Evolutionary conservation across 2,888 invertebrate genomes (phyloP).

Genomic region (Idaea straminata): DNA sequence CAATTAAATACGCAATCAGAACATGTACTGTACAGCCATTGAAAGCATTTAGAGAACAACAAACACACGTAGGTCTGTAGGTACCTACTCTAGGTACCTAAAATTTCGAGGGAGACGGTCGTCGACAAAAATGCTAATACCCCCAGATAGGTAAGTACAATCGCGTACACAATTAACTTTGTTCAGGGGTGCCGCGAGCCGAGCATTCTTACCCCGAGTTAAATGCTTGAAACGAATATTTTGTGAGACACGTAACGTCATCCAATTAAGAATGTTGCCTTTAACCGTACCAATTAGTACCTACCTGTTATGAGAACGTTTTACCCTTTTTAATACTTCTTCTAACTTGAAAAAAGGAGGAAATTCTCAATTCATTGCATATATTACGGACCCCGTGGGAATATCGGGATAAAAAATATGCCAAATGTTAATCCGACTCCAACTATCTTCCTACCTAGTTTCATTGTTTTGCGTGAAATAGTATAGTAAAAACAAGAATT

Average conservation of each 20-base stretch:
- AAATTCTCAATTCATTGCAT: too few relatives aligned
- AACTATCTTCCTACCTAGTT: too few relatives aligned
- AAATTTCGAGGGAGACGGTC: background rate
- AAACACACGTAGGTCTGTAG: background rate
- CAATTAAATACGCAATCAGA: constrained; percentile 1
- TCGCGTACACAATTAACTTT: background rate
- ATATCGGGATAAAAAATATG: too few relatives aligned
- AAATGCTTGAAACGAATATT: constrained; percentile 1
- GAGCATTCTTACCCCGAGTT: constrained; percentile 1
- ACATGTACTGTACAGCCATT: constrained; percentile 1
- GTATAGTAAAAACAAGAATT: too few relatives aligned
- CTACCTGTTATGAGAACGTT: background rate
- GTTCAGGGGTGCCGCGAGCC: background rate
- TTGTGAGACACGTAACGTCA: background rate
- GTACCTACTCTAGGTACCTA: background rate
- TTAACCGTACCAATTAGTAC: background rate
- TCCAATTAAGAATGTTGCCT: background rate
- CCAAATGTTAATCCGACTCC: too few relatives aligned
- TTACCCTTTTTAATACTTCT: background rate
- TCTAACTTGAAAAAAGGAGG: too few relatives aligned
- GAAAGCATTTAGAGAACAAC: background rate
- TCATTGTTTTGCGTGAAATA: too few relatives aligned
- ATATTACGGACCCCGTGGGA: too few relatives aligned
- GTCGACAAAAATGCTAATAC: background rate
- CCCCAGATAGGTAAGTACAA: background rate